These are phyloP conservation scores for Meloidogyne exigua DNA, from an alignment of 1,140 invertebrate species.

Conservation along the genomic window DNA sequence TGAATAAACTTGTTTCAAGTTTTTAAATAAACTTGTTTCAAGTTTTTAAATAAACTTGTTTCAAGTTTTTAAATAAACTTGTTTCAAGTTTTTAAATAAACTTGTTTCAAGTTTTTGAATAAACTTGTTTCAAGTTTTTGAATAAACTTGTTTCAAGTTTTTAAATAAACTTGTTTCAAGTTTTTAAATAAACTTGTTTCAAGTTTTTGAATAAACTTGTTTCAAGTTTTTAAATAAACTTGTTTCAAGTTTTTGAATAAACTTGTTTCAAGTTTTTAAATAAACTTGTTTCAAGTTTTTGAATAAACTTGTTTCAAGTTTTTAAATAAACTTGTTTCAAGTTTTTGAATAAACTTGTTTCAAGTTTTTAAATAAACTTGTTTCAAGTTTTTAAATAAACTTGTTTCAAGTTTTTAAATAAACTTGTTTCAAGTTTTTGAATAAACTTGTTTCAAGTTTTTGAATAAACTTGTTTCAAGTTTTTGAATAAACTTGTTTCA, in stretches of 20 bases:
- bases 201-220: conserved; percentile 4
- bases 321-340: background rate
- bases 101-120: too few species aligned
- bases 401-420: background rate
- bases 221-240: background rate
- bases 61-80: conserved; percentile 9
- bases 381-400: background rate
- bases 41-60: background rate
- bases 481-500: background rate
- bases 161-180: too few species aligned
- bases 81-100: background rate
- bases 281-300: background rate
- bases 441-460: too few species aligned
- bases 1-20: background rate
- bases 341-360: background rate
- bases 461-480: background rate
- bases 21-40: background rate
- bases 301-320: too few species aligned
- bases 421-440: background rate
- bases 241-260: background rate
- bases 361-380: too few species aligned
- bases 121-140: background rate
- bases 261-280: background rate
- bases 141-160: background rate
- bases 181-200: background rate